Conservation (phyloP, 2,797 vertebrate genomes). For the Tokudaia tokunoshimensis region DNA sequence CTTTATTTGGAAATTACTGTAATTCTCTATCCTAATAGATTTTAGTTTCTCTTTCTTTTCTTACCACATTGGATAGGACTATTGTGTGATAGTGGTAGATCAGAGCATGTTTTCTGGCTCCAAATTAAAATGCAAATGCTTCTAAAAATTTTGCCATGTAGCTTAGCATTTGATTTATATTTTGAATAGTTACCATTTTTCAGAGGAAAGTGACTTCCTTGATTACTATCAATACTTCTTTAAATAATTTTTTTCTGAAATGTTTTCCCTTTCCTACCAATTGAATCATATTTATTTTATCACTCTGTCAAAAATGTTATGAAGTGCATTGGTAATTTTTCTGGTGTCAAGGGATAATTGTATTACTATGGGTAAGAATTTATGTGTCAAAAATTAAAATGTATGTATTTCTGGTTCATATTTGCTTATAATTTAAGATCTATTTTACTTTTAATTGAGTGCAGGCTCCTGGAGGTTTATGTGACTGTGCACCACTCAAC, state of each 20-base stretch:
- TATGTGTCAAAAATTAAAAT: neutral
- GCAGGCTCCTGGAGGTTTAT: neutral
- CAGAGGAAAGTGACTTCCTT: neutral
- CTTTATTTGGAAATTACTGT: neutral
- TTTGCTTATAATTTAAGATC: neutral
- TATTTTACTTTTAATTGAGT: neutral
- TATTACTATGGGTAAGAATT: neutral
- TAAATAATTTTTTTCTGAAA: conserved; percentile 12
- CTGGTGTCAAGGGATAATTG: neutral
- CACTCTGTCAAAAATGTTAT: neutral
- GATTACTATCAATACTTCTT: conserved; percentile 10
- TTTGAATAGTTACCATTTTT: conserved; percentile 4
- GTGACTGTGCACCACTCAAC: neutral
- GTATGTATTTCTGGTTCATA: neutral
- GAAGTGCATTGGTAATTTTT: neutral
- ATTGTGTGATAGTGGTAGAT: neutral
- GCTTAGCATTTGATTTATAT: neutral
- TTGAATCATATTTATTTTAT: neutral
- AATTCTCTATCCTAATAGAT: neutral
- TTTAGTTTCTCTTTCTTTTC: neutral
- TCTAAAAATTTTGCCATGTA: neutral
- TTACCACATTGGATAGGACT: neutral
- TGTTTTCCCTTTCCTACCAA: neutral
- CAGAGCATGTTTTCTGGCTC: neutral
- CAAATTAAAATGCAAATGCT: neutral